These are phyloP conservation scores for Coptotermes formosanus DNA, from an alignment of 1,140 invertebrate species.

Conservation along the genomic window DNA sequence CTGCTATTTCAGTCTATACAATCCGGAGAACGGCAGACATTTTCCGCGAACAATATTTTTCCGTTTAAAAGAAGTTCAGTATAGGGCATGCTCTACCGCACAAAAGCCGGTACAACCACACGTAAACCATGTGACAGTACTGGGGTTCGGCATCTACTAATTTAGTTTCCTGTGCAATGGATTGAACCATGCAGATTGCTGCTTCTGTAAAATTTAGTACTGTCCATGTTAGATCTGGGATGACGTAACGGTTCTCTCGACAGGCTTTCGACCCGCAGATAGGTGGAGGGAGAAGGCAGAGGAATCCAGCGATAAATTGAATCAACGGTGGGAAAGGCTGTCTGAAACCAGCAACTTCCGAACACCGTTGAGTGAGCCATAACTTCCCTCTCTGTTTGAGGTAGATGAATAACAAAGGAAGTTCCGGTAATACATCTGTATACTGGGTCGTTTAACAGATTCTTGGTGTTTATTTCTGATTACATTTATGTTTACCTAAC, in stretches of 20 bases:
- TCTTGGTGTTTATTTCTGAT: not conserved
- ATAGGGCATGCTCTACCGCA: no score
- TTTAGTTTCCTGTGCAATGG: not conserved
- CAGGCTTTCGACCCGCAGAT: not conserved
- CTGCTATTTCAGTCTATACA: no score
- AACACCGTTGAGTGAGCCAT: conserved; percentile 1
- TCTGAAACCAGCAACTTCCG: not conserved
- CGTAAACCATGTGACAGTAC: no score
- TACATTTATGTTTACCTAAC: no score
- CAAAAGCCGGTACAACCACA: no score
- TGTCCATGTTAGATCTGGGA: not conserved
- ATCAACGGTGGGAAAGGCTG: conserved; percentile 1
- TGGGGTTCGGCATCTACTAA: no score
- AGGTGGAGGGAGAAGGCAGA: not conserved
- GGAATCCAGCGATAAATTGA: conserved; percentile 13
- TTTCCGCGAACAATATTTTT: no score
- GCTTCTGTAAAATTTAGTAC: not conserved
- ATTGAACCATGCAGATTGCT: not conserved
- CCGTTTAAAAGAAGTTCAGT: no score
- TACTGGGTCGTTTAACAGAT: not conserved
- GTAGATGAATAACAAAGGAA: not conserved
- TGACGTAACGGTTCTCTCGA: not conserved
- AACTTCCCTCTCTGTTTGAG: not conserved
- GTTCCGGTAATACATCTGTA: not conserved
- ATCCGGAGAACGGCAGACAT: no score